Evolutionary conservation across 2,888 invertebrate species (phyloP).

Genomic region (Drosophila mercatorum): DNA sequence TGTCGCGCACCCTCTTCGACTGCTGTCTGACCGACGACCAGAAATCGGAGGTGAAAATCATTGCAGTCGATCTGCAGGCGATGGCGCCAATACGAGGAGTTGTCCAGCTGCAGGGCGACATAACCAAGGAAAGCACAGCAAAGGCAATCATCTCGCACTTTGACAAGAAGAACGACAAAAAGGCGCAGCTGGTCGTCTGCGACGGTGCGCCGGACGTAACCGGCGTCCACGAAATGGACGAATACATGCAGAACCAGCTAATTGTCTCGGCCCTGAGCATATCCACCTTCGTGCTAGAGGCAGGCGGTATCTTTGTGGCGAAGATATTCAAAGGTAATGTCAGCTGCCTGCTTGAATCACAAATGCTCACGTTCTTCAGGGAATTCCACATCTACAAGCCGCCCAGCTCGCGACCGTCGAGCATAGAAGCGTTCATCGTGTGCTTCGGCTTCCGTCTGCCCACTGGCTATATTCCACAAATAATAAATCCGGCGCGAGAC

Average conservation of each 20-base stretch:
- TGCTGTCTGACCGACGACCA: conserved; percentile 81
- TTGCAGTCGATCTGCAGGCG: conserved; percentile 98
- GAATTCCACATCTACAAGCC: conserved; percentile 96
- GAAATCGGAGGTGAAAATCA: conserved; percentile 91
- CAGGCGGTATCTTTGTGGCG: conserved; percentile 96
- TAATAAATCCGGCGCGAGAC: conserved; percentile 91
- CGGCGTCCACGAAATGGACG: conserved; percentile 98
- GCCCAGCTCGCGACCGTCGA: conserved; percentile 97
- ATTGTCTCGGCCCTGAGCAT: conserved; percentile 98
- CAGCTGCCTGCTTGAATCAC: conserved; percentile 94
- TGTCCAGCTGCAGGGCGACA: conserved; percentile 98
- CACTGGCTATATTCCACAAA: conserved; percentile 91
- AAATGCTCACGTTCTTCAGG: conserved; percentile 95
- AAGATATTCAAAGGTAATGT: conserved; percentile 99
- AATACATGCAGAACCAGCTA: conserved; percentile 98
- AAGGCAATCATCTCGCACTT: conserved; percentile 96
- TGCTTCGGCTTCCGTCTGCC: conserved; percentile 95
- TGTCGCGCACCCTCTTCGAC: conserved; percentile 91
- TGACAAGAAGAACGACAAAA: conserved; percentile 90
- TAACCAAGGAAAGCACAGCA: conserved; percentile 96
- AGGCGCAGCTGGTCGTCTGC: conserved; percentile 97
- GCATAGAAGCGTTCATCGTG: conserved; percentile 98
- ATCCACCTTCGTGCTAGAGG: conserved; percentile 95
- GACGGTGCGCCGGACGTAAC: conserved; percentile 99
- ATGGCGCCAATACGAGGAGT: conserved; percentile 99